phyloP scores from a whole-genome alignment of 2,797 vertebrate genomes.

The Denticeps clupeoides region DNA sequence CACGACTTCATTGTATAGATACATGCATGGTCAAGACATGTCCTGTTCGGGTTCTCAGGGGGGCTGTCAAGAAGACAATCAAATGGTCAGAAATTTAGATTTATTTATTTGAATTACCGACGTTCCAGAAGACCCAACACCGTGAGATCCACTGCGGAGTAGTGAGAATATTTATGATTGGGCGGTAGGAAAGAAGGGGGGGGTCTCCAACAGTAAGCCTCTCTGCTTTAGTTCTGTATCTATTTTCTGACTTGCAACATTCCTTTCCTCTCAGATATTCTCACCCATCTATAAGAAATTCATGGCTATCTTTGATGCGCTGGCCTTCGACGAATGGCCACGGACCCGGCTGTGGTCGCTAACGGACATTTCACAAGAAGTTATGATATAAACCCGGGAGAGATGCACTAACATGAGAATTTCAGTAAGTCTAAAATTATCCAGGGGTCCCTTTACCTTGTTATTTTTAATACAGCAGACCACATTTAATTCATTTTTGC shows the following conservation, averaged over 20 bases:
- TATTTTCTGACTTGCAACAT: conserved; percentile 73
- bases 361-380: conserved; percentile 66
- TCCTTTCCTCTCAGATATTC: conserved; percentile 61
- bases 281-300: conserved; percentile 71
- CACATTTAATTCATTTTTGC: neutral
- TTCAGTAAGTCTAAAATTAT: conserved; percentile 50
- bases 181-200: too few species aligned
- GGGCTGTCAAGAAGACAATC: too few species aligned
- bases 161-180: too few species aligned
- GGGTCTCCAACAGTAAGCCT: neutral
- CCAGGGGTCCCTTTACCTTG: conserved; percentile 41
- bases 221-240: conserved; percentile 29
- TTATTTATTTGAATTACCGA: too few species aligned
- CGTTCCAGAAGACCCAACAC: too few species aligned
- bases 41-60: too few species aligned
- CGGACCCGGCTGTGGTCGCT: conserved; percentile 44
- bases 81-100: too few species aligned
- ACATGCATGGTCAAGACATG: too few species aligned
- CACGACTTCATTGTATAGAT: too few species aligned
- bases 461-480: conserved; percentile 32
- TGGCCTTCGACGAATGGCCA: conserved; percentile 47
- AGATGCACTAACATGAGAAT: conserved; percentile 64
- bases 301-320: conserved; percentile 68
- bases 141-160: too few species aligned
- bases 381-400: conserved; percentile 60